Conservation (phyloP, 2,888 invertebrate genomes). For the Zhuqinia jingwanae region DNA sequence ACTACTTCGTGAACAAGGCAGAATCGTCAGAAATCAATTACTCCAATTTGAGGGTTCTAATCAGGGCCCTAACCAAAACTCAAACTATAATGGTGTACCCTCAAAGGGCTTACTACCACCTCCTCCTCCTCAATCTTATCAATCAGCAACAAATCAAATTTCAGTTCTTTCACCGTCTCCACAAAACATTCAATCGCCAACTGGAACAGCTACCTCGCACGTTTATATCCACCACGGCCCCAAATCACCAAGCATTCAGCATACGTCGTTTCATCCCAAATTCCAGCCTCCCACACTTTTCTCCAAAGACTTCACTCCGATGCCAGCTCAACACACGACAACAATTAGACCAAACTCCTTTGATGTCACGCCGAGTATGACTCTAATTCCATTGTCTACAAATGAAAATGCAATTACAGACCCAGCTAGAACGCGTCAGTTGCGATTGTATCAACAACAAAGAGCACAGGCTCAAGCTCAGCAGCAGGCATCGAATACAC, state of each 20-base stretch:
- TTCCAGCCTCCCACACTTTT: conserved; percentile 75
- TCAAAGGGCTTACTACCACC: conserved; percentile 20
- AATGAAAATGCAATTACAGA: conserved; percentile 78
- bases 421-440: conserved; percentile 67
- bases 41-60: conserved; percentile 27
- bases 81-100: conserved; percentile 10
- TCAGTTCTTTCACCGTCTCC: conserved; percentile 46
- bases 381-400: conserved; percentile 77
- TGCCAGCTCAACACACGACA: conserved; percentile 46
- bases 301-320: conserved; percentile 70
- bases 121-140: conserved; percentile 15
- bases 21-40: conserved; percentile 60
- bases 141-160: conserved; percentile 46
- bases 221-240: conserved; percentile 65
- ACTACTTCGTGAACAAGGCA: conserved; percentile 47
- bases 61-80: conserved; percentile 8
- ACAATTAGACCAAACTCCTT: conserved; percentile 68
- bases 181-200: conserved; percentile 17
- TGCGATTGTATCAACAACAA: conserved; percentile 64
- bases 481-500: conserved; percentile 38
- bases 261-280: conserved; percentile 67
- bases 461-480: conserved; percentile 47
- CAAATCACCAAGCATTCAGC: conserved; percentile 43
- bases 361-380: conserved; percentile 76
- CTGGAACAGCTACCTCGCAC: conserved; percentile 55